Percentiles rank a stretch among this genome's conserved stretches.
Evolutionary conservation across 1,140 invertebrate species (phyloP).

Genomic region (Dysdera silvatica): DNA sequence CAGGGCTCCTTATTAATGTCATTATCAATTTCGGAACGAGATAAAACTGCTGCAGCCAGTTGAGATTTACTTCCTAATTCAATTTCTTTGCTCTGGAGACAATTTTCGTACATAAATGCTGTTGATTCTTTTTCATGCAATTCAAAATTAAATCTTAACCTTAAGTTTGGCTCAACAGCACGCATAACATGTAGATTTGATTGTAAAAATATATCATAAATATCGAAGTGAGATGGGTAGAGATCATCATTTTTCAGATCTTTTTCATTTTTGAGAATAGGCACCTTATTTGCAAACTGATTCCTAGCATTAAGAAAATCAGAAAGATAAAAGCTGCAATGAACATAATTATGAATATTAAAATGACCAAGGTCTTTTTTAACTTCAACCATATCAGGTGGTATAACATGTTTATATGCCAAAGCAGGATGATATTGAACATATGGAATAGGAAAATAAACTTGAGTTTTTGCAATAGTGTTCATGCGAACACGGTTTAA

Average conservation of each 20-base stretch:
- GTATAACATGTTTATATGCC: conserved; percentile 46
- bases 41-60: conserved; percentile 42
- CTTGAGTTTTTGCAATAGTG: conserved; percentile 67
- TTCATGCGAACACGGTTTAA: conserved; percentile 76
- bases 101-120: conserved; percentile 36
- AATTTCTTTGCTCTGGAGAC: conserved; percentile 37
- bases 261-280: conserved; percentile 54
- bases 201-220: conserved; percentile 58
- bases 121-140: conserved; percentile 36
- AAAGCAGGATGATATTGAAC: conserved; percentile 45
- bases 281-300: conserved; percentile 50
- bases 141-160: conserved; percentile 51
- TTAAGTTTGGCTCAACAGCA: conserved; percentile 61
- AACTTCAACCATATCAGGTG: conserved; percentile 58
- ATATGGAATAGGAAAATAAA: conserved; percentile 75
- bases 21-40: conserved; percentile 14
- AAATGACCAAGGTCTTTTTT: conserved; percentile 72
- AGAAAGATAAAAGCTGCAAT: conserved; percentile 68
- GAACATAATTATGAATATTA: conserved; percentile 59
- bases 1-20: too few species aligned
- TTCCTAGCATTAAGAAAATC: conserved; percentile 67
- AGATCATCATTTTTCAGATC: conserved; percentile 49
- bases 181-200: conserved; percentile 58
- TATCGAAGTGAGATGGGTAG: conserved; percentile 37
- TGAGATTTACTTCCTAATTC: conserved; percentile 42